A percentile compares a stretch with the other conserved stretches of the same genome.
phyloP scores from a whole-genome alignment of 2,113 vertebrate species.

The Ceyx cyanopectus region DNA sequence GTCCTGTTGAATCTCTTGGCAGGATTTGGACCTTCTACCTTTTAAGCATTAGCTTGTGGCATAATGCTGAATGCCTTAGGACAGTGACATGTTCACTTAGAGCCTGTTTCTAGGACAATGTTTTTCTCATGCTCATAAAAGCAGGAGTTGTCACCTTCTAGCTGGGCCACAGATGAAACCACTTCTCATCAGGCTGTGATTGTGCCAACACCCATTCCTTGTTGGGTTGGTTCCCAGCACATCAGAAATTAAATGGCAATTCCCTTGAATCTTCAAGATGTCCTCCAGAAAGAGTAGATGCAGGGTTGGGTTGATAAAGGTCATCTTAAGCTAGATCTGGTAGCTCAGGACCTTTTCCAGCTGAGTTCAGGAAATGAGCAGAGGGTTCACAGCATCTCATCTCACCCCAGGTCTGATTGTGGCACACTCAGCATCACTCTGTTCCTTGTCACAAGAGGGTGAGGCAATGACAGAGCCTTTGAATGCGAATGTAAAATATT shows the following conservation, averaged over 20 bases:
- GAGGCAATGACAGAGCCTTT: background rate
- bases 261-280: background rate
- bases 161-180: background rate
- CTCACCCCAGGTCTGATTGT: fast-evolving
- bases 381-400: background rate
- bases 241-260: background rate
- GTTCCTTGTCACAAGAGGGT: fast-evolving
- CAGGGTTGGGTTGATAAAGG: background rate
- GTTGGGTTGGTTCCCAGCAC: background rate
- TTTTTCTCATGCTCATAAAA: background rate
- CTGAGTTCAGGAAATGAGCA: background rate
- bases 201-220: background rate
- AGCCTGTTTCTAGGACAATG: background rate
- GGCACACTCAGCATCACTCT: background rate
- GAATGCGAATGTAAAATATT: background rate
- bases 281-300: background rate
- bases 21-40: background rate
- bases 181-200: background rate
- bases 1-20: background rate
- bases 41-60: background rate
- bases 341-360: background rate
- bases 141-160: background rate
- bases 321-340: background rate
- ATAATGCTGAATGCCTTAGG: background rate
- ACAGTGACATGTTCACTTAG: background rate